Base-by-base conservation (phyloP, 2,113 vertebrate genomes). In the Rhabdomys dilectus region DNA sequence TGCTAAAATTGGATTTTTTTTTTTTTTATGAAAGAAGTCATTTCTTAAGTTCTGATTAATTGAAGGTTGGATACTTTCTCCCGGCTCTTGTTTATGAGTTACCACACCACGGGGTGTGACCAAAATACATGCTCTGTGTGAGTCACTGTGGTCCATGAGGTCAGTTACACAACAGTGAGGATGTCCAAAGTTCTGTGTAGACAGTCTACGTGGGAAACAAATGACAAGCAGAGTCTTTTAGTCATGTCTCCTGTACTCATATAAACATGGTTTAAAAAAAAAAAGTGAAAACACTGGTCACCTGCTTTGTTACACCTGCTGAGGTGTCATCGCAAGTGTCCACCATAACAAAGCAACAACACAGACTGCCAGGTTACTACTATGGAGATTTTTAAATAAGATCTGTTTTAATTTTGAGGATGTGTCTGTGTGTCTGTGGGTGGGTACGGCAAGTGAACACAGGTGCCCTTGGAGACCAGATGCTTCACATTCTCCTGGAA, bases 1-100 rank as follows among this genome's bases (percentile, higher is more conserved):
- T 77, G 22, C 70, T 48, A 45, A 93, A 95, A 85, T 60, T 39
- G 88, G 16, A 72, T 88, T 88, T 92, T 60, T 58, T 60, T 88
- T 60, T 58, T 60, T 88, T 85, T 92, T n/a, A 62, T 86, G 64
- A 95, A 93, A 81, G 80, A 89, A 85, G 84, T 66, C 75, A 95
- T 62, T 70, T 96, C 78, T 77, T 95, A 77, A 82, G 66, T 77
- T 89, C 70, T 91, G 60, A 95, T 95, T 95, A 93, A 96, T 70
- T 91, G 66, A 95, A 53, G 36, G 76, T 36, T 97, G 94, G 94
- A 89, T 96, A 77, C 97, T 97, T 97, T 96, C 80, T 82, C 36
- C 66, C 24, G 56, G n/a, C n/a, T 92, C 66, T 70, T 96, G 88
- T 97, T 97, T 97, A 87, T 64, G 62, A 76, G 88, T 72, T 90